Evolutionary conservation across 2,888 invertebrate species (phyloP).

Genomic region (Cryptus viduatorius): DNA sequence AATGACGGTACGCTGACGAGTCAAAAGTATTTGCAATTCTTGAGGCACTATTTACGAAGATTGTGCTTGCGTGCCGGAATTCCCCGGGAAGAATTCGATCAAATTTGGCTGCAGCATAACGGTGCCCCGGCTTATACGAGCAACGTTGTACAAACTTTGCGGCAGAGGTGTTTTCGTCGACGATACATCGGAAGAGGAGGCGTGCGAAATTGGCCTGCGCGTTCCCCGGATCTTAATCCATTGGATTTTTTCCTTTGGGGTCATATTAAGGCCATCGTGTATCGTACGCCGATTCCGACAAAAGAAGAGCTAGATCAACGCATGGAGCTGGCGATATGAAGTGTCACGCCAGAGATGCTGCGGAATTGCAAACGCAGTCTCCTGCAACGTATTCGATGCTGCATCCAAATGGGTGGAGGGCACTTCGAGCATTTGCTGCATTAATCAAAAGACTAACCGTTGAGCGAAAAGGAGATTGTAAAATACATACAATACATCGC

Average conservation of each 20-base stretch:
- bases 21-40: too few species aligned
- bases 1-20: too few species aligned
- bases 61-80: too few species aligned
- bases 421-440: conserved; percentile 26
- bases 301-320: conserved; percentile 20
- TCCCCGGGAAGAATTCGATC: too few species aligned
- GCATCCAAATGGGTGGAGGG: conserved; percentile 13
- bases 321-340: neutral
- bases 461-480: too few species aligned
- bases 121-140: conserved; percentile 18
- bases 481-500: too few species aligned
- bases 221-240: conserved; percentile 29
- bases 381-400: neutral
- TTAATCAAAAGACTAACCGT: neutral
- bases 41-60: too few species aligned
- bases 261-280: too few species aligned
- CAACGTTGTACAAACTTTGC: neutral
- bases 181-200: conserved; percentile 11
- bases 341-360: conserved; percentile 8
- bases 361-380: neutral
- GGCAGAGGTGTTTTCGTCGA: neutral
- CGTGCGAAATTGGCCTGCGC: conserved; percentile 12
- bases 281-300: conserved; percentile 13
- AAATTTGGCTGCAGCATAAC: conserved; percentile 17
- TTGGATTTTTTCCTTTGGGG: conserved; percentile 34